phyloP scores from a whole-genome alignment of 2,113 vertebrate species.

The Corapipo altera region DNA sequence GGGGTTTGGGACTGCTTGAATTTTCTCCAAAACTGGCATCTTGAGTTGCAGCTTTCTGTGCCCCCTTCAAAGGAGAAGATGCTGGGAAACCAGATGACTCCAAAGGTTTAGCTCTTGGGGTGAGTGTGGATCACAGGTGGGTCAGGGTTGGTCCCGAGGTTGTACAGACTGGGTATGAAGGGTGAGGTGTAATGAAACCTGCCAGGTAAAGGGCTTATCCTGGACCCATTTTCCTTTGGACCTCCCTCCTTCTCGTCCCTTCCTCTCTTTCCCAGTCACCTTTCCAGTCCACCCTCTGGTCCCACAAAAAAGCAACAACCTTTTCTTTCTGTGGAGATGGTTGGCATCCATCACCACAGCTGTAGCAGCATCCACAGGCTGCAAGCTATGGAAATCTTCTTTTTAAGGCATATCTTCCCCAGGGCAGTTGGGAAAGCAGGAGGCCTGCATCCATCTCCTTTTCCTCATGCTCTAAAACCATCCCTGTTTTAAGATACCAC shows the following conservation, averaged over 20 bases:
- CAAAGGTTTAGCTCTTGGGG: neutral
- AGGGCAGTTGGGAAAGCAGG: neutral
- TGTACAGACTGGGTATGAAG: fast-evolving
- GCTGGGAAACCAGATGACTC: neutral
- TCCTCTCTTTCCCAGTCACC: neutral
- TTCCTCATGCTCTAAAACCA: neutral
- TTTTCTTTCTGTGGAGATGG: neutral
- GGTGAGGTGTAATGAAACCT: neutral
- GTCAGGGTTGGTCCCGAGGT: neutral
- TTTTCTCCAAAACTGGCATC: neutral
- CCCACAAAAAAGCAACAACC: neutral
- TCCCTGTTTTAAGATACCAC: neutral
- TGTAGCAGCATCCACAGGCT: neutral
- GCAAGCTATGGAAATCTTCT: neutral
- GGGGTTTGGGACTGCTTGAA: neutral
- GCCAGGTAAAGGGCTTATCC: neutral
- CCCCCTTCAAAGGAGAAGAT: neutral
- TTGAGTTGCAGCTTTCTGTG: neutral
- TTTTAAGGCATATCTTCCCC: neutral
- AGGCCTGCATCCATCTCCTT: neutral
- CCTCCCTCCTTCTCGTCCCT: neutral
- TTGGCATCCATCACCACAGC: fast-evolving
- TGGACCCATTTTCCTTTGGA: neutral
- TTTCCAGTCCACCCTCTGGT: neutral
- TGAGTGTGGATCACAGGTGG: neutral